These are phyloP conservation scores for Eupristina koningsbergeri DNA, from an alignment of 1,140 invertebrate genomes.

Conservation along the genomic window DNA sequence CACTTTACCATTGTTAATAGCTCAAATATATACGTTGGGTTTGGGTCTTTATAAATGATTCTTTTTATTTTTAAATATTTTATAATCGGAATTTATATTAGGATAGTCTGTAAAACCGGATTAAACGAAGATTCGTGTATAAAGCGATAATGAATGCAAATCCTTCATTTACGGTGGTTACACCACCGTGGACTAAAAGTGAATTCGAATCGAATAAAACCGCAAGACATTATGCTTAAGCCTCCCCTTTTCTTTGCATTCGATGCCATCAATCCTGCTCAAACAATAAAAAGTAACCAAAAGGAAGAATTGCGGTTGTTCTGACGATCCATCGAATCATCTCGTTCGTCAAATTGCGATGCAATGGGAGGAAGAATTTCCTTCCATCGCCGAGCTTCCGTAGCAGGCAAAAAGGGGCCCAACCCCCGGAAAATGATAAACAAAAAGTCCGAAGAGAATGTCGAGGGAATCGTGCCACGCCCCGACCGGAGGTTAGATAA, in stretches of 20 bases:
- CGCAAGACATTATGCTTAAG: neutral
- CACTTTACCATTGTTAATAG: neutral
- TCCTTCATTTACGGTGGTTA: neutral
- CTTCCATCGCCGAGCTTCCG: neutral
- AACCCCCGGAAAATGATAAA: conserved; percentile 12
- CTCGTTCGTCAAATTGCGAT: neutral
- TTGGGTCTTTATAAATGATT: neutral
- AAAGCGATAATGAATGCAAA: neutral
- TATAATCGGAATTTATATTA: neutral
- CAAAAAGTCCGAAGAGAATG: neutral
- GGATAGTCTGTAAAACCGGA: neutral
- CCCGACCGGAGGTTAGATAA: neutral
- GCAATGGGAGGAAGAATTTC: neutral
- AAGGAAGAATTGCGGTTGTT: neutral
- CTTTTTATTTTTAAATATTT: neutral
- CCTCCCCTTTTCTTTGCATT: neutral
- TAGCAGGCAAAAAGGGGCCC: neutral
- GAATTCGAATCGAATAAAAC: neutral
- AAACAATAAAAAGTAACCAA: neutral
- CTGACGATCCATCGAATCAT: neutral
- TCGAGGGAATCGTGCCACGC: neutral
- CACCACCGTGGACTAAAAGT: neutral
- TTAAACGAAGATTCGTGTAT: neutral
- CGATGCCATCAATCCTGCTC: neutral
- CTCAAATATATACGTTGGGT: neutral